Conservation (phyloP, 2,888 invertebrate genomes). For the Parthenolecanium corni region DNA sequence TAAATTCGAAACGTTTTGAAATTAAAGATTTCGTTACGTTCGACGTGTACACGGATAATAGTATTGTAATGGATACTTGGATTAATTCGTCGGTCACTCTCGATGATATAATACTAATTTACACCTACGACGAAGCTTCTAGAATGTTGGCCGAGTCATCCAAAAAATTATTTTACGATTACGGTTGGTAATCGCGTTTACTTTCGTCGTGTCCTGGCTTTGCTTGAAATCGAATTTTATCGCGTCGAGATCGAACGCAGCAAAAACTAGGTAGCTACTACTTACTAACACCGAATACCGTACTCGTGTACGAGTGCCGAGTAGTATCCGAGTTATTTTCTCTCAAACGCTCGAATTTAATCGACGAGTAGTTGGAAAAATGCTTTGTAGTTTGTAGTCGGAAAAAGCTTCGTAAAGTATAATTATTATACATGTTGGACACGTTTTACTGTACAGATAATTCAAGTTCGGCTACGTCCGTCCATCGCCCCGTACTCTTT, state of each 20-base stretch:
- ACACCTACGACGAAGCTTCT: constrained; percentile 46
- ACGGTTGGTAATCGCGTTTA: constrained; percentile 37
- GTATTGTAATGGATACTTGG: constrained; percentile 36
- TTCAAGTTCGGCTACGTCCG: no score
- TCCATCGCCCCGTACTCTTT: no score
- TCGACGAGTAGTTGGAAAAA: no score
- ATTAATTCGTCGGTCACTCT: constrained; percentile 35
- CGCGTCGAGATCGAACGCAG: not conserved
- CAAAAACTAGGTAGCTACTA: no score
- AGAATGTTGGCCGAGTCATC: constrained; percentile 43
- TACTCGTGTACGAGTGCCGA: no score
- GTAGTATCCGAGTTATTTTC: no score
- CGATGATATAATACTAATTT: constrained; percentile 44
- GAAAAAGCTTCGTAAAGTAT: no score
- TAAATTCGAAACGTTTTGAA: constrained; percentile 40
- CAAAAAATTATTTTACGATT: constrained; percentile 41
- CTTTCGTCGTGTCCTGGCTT: not conserved
- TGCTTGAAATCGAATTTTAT: not conserved
- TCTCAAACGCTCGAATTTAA: no score
- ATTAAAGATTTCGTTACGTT: constrained; percentile 42
- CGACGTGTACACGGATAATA: constrained; percentile 43
- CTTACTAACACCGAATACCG: no score
- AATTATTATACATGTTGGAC: no score
- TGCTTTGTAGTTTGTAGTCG: no score
- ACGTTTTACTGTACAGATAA: no score